Evolutionary conservation across 1,140 invertebrate genomes (phyloP).

Genomic region (Himalopsyche phryganea): DNA sequence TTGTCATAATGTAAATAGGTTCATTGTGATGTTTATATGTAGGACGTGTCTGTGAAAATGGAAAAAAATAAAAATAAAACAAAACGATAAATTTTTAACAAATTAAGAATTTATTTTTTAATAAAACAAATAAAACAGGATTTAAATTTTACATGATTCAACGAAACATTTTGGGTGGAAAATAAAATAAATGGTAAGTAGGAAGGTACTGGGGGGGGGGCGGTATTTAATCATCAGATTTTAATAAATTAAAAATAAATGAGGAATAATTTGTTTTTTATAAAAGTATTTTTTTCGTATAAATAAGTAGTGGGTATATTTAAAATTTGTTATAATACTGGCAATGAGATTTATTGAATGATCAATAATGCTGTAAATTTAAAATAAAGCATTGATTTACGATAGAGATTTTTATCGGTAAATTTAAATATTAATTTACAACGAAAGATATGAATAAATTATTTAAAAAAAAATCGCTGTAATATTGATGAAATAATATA

Average conservation of each 20-base stretch:
- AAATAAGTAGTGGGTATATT: too few species aligned
- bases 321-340: neutral
- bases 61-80: constrained; percentile 14
- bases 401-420: too few species aligned
- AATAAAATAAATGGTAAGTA: neutral
- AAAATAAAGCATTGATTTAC: too few species aligned
- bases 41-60: too few species aligned
- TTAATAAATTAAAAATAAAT: neutral
- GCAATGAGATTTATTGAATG: neutral
- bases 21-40: too few species aligned
- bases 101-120: constrained; percentile 30
- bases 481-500: too few species aligned
- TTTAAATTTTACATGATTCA: constrained; percentile 30
- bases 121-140: constrained; percentile 31
- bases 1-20: too few species aligned
- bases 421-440: too few species aligned
- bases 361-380: neutral
- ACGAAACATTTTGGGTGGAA: constrained; percentile 15
- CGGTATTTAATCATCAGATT: too few species aligned
- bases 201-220: too few species aligned
- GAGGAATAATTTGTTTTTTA: neutral
- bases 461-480: too few species aligned
- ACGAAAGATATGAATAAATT: constrained; percentile 3
- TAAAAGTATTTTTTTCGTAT: neutral
- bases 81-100: constrained; percentile 28